phyloP scores from a whole-genome alignment of 2,888 invertebrate genomes.

The Theristus sp. region DNA sequence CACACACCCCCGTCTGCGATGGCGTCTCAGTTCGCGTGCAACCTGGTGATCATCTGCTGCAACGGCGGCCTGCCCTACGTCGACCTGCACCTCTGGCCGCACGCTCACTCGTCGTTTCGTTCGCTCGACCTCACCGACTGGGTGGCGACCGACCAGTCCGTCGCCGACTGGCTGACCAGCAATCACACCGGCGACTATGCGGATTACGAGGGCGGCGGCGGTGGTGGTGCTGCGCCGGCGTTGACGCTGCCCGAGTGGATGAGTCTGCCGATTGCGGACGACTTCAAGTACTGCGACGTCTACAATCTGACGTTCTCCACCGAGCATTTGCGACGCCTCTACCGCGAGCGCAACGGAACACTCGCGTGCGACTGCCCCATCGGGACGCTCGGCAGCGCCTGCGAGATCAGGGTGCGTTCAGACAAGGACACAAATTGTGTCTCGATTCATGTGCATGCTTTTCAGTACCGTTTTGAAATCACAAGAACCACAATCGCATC shows the following conservation, averaged over 20 bases:
- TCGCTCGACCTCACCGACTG: slow-evolving; percentile 4
- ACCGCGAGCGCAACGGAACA: not conserved
- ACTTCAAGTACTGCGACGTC: not conserved
- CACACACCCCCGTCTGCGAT: no score
- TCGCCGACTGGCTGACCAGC: not conserved
- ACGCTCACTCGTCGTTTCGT: not conserved
- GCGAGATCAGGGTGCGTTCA: not conserved
- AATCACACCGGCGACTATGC: no score
- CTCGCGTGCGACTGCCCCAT: not conserved
- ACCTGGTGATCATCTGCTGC: slow-evolving; percentile 5
- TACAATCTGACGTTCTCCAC: not conserved
- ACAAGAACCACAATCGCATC: no score
- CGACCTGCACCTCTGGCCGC: slow-evolving; percentile 7
- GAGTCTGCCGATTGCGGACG: not conserved
- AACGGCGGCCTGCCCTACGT: slow-evolving; percentile 7
- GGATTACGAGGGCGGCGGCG: no score
- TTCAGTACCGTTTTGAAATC: no score
- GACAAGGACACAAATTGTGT: no score
- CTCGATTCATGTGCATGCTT: no score
- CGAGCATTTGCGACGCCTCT: not conserved
- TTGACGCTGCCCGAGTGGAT: not conserved
- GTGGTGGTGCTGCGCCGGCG: no score
- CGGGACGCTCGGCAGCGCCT: not conserved
- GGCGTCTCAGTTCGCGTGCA: no score
- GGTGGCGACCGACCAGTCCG: slow-evolving; percentile 1